These are phyloP conservation scores for Triops longicaudatus DNA, from an alignment of 1,140 invertebrate species.

Conservation along the genomic window DNA sequence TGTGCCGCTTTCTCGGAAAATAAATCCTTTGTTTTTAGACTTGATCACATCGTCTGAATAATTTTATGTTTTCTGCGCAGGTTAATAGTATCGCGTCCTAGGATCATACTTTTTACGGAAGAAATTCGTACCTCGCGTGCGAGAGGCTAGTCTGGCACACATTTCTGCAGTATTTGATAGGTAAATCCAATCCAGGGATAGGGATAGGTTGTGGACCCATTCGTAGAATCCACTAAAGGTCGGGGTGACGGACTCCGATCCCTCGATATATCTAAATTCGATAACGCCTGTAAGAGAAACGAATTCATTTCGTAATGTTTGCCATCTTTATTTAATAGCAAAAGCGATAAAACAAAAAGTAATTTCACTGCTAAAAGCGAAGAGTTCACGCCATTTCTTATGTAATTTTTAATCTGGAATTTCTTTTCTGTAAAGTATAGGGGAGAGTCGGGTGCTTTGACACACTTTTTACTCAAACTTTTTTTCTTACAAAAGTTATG, in stretches of 20 bases:
- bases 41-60: conserved; percentile 67
- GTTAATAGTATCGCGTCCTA: conserved; percentile 76
- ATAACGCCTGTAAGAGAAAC: background rate
- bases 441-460: too few species aligned
- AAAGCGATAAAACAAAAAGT: too few species aligned
- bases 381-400: too few species aligned
- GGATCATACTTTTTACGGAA: conserved; percentile 80
- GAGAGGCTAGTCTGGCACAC: conserved; percentile 68
- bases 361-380: too few species aligned
- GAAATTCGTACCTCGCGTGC: too few species aligned
- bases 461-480: too few species aligned
- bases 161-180: conserved; percentile 80
- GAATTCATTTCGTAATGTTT: background rate
- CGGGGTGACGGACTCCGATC: background rate
- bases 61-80: conserved; percentile 87
- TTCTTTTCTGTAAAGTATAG: too few species aligned
- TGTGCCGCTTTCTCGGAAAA: too few species aligned
- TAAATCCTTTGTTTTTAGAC: conserved; percentile 21
- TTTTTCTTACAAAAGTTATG: too few species aligned
- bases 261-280: background rate
- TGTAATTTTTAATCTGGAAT: too few species aligned
- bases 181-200: conserved; percentile 53
- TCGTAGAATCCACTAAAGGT: background rate
- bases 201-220: conserved; percentile 22
- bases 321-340: too few species aligned